Evolutionary conservation across 1,140 invertebrate genomes (phyloP).

Genomic region (Eumeta japonica): DNA sequence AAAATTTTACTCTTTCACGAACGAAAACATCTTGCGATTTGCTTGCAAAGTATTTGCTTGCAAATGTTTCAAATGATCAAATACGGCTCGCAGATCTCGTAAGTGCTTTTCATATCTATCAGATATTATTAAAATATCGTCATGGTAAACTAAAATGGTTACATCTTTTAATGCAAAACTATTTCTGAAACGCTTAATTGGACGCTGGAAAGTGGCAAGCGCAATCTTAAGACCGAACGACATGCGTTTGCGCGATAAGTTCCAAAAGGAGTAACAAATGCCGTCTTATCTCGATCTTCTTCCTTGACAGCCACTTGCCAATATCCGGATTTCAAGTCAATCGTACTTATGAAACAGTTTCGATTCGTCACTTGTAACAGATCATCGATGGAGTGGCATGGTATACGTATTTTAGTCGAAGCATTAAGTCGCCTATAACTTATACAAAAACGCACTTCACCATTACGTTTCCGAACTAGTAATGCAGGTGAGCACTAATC

Average conservation of each 20-base stretch:
- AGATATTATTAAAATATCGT: constrained; percentile 32
- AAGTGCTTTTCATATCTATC: constrained; percentile 28
- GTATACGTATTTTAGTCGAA: too few species aligned
- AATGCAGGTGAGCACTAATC: too few species aligned
- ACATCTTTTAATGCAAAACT: constrained; percentile 10
- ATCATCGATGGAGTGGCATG: too few species aligned
- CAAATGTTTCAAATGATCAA: constrained; percentile 10
- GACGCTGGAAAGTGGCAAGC: background rate
- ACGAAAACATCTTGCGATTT: constrained; percentile 24
- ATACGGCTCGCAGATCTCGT: constrained; percentile 16
- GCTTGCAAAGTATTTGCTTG: constrained; percentile 14
- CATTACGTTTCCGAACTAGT: too few species aligned
- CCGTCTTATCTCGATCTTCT: constrained; percentile 1
- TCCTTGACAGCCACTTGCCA: background rate
- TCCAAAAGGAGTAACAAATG: constrained; percentile 1
- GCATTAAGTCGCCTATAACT: too few species aligned
- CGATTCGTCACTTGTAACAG: background rate
- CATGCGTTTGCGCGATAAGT: too few species aligned
- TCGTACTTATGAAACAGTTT: too few species aligned
- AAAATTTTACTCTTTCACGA: constrained; percentile 15
- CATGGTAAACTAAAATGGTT: constrained; percentile 24
- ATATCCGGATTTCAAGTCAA: background rate
- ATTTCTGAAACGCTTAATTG: constrained; percentile 1
- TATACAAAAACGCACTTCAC: too few species aligned
- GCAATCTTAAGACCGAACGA: background rate